These are phyloP conservation scores for Pollachius pollachius DNA, from an alignment of 2,113 vertebrate species.

Conservation along the genomic window DNA sequence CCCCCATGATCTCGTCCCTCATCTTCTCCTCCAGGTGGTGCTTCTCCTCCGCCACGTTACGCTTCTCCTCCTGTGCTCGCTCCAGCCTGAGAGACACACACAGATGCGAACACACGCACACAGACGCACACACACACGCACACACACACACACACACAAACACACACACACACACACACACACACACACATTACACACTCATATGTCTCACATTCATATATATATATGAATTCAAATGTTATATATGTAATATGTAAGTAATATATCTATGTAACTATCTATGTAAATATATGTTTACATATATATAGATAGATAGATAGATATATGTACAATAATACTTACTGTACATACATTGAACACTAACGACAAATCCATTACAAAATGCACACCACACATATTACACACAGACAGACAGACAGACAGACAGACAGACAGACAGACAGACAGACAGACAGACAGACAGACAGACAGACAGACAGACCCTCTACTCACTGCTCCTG, in stretches of 20 bases:
- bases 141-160: not conserved
- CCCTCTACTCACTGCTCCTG: constrained; percentile 85
- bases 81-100: constrained; percentile 77
- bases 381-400: not conserved
- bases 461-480: too few species aligned
- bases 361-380: not conserved
- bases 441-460: not conserved
- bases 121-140: not conserved
- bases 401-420: not conserved
- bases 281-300: too few species aligned
- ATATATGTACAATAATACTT: too few species aligned
- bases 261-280: too few species aligned
- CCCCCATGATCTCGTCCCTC: constrained; percentile 93
- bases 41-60: constrained; percentile 93
- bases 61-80: constrained; percentile 93
- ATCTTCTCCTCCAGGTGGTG: constrained; percentile 94
- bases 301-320: too few species aligned
- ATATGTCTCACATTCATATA: not conserved
- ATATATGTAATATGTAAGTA: not conserved
- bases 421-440: not conserved
- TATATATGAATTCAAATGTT: not conserved
- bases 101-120: not conserved
- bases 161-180: not conserved
- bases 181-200: not conserved
- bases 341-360: not conserved